Evolutionary conservation across 2,113 vertebrate species (phyloP).

Genomic region (Colius striatus): DNA sequence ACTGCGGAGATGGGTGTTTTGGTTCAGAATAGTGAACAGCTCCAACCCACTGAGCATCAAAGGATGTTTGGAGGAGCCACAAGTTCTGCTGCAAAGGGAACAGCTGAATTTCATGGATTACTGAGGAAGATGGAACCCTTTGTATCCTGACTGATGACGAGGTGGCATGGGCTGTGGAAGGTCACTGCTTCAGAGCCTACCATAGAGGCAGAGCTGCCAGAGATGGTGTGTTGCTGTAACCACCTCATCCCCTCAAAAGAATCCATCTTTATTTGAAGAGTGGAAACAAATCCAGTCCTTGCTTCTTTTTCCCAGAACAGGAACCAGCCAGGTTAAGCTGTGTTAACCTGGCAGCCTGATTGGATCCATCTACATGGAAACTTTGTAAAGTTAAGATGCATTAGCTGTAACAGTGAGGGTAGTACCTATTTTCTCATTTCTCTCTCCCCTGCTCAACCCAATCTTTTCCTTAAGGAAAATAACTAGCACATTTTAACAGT

Average conservation of each 20-base stretch:
- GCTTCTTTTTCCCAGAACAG: background rate
- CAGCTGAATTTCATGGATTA: background rate
- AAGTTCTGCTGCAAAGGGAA: background rate
- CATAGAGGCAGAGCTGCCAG: background rate
- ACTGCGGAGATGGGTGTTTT: background rate
- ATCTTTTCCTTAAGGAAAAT: background rate
- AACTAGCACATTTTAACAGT: background rate
- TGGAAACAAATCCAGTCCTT: background rate
- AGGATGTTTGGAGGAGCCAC: background rate
- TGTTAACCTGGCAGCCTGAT: background rate
- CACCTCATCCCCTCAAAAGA: background rate
- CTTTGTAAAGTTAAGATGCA: background rate
- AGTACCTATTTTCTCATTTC: background rate
- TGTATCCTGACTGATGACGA: background rate
- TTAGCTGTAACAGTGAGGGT: background rate
- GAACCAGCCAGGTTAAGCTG: background rate
- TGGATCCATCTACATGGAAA: background rate
- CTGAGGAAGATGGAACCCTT: background rate
- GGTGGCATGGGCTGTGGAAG: background rate
- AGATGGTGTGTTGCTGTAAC: too few relatives aligned
- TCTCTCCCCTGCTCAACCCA: background rate
- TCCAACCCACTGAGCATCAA: background rate
- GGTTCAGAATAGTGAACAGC: background rate
- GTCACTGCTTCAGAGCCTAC: background rate
- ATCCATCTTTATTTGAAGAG: background rate